These are phyloP conservation scores for Agrilus mali DNA, from an alignment of 2,888 invertebrate genomes.

Conservation along the genomic window DNA sequence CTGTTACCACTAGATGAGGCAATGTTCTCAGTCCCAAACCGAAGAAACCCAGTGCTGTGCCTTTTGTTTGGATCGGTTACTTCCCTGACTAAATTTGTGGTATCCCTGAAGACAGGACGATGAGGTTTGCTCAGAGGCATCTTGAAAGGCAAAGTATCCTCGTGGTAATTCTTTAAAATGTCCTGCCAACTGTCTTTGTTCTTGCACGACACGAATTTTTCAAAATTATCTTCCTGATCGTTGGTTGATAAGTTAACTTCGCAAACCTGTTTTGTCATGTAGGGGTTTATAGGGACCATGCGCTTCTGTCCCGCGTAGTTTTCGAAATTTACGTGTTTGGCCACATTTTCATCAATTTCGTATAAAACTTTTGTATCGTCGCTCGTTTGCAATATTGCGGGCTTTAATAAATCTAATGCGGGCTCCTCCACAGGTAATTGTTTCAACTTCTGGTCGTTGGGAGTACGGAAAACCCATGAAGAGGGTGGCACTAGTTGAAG, in stretches of 20 bases:
- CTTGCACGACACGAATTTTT: too few species aligned
- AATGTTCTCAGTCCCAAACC: too few species aligned
- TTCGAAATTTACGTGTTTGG: slow-evolving; percentile 6
- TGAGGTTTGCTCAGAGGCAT: too few species aligned
- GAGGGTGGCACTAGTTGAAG: slow-evolving; percentile 8
- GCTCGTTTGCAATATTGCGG: slow-evolving; percentile 9
- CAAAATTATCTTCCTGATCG: too few species aligned
- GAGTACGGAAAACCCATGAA: slow-evolving; percentile 12
- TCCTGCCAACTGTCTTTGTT: too few species aligned
- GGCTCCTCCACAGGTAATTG: slow-evolving; percentile 8
- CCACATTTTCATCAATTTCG: slow-evolving; percentile 8
- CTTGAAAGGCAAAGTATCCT: too few species aligned
- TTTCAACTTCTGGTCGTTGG: slow-evolving; percentile 12
- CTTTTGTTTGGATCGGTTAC: too few species aligned
- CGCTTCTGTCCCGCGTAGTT: slow-evolving; percentile 3
- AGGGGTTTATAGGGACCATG: slow-evolving; percentile 7
- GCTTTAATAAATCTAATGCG: slow-evolving; percentile 5
- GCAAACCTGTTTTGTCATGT: slow-evolving; percentile 7
- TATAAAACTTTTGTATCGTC: slow-evolving; percentile 10
- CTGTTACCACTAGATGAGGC: too few species aligned
- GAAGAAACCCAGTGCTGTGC: too few species aligned
- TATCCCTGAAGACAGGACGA: too few species aligned
- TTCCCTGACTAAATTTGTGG: too few species aligned
- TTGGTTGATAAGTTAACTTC: background rate
- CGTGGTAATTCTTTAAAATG: too few species aligned